Evolutionary conservation across 2,113 vertebrate genomes (phyloP), one percentile per base, ranked within the genome.

Genomic region (Brachypteracias leptosomus): DNA sequence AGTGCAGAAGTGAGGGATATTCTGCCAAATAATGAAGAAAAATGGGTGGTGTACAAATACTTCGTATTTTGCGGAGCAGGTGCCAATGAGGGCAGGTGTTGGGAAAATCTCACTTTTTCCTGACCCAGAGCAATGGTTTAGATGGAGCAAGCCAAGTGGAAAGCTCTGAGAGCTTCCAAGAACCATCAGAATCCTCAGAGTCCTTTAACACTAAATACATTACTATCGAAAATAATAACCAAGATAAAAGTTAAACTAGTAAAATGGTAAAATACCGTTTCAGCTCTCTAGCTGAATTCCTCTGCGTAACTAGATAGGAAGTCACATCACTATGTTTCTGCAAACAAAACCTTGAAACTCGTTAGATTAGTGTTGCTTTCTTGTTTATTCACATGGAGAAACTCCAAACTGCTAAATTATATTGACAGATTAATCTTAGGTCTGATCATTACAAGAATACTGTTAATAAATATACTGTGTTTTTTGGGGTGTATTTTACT

Each of bases 31-130:
- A 3, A 7, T 17, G 13, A 25, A 35, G 17, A 6, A 28, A 70
- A 67, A 10, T 4, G 8, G 29, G 4, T 36, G 9, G 61, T 3
- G 0, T 40, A 1, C 2, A n/a, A 54, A 5, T 40, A 10, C 4
- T 82, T 38, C 9, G 29, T 15, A 1, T 36, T 57, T 63, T 54
- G 82, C 31, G 65, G 20, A 10, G 6, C 25, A 21, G 6, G 3
- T 54, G 25, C 16, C 88, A 7, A 18, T 18, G 8, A 54, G 26
- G 54, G 19, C 17, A 55, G 57, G 6, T 28, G 16, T 33, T 8
- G 1, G 16, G 26, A 52, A 57, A 49, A 66, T 12, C 1, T 5
- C 10, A 3, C 0, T 18, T 51, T 14, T 12, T 28, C 1, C 11
- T 38, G 35, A 13, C 31, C 33, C 24, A 6, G 6, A 15, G 14